phyloP scores from a whole-genome alignment of 2,113 vertebrate species.

The Platichthys flesus region DNA sequence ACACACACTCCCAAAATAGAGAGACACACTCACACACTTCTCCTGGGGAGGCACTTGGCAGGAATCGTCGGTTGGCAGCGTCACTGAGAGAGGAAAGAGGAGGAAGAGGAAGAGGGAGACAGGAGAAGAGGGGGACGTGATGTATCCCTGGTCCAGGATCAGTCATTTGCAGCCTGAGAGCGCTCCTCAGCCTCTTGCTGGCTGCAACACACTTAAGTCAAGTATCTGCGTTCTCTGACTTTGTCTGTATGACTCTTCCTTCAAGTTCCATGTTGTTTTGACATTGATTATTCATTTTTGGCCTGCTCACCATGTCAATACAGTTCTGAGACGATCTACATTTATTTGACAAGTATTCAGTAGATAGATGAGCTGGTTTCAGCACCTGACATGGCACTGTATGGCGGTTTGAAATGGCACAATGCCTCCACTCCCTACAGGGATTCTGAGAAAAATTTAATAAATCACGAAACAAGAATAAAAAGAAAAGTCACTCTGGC shows the following conservation, averaged over 20 bases:
- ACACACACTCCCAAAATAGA: conserved; percentile 25
- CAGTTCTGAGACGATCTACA: neutral
- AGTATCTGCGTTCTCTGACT: conserved; percentile 49
- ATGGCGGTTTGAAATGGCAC: neutral
- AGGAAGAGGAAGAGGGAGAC: conserved; percentile 29
- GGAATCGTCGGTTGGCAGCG: conserved; percentile 71
- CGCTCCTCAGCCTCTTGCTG: conserved; percentile 56
- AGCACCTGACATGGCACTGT: neutral
- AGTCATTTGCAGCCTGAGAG: conserved; percentile 66
- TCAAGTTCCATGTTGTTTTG: neutral
- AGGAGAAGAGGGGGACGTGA: conserved; percentile 46
- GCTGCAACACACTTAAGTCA: conserved; percentile 36
- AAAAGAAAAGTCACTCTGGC: neutral
- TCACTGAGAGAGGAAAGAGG: conserved; percentile 54
- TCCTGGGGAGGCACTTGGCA: conserved; percentile 75
- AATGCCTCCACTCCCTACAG: neutral
- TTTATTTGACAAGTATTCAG: neutral
- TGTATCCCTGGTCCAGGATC: conserved; percentile 60
- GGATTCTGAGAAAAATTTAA: conserved; percentile 8
- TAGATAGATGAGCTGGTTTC: neutral
- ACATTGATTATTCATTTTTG: conserved; percentile 1
- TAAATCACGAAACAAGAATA: conserved; percentile 6
- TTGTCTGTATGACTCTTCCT: conserved; percentile 12
- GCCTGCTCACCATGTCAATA: neutral
- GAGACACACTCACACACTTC: conserved; percentile 38